Conservation (phyloP, 2,113 vertebrate species). For the Centropristis striata region DNA sequence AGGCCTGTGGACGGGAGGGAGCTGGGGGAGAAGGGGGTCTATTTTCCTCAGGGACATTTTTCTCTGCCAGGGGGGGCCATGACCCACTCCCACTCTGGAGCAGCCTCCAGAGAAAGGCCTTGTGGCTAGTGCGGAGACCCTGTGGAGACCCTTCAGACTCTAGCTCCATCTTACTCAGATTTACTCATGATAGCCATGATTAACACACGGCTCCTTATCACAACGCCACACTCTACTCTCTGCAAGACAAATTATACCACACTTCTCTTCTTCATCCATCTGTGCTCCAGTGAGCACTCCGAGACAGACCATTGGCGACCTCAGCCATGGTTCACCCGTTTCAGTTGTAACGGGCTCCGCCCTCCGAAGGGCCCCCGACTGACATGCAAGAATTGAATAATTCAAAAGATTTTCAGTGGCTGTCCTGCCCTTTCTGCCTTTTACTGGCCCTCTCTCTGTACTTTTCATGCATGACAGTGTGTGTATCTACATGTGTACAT, state of each 20-base stretch:
- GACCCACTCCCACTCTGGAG: conserved; percentile 74
- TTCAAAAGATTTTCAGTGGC: no score
- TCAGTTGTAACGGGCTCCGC: no score
- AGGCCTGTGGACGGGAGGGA: conserved; percentile 66
- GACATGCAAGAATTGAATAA: no score
- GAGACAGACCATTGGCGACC: neutral
- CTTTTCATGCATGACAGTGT: no score
- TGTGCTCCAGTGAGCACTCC: neutral
- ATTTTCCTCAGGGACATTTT: conserved; percentile 85
- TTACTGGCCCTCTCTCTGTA: no score
- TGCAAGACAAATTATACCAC: conserved; percentile 83
- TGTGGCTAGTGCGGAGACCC: conserved; percentile 32
- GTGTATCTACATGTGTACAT: no score
- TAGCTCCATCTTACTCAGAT: conserved; percentile 76
- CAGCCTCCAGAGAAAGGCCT: conserved; percentile 65
- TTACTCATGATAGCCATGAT: conserved; percentile 76
- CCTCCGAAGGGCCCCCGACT: no score
- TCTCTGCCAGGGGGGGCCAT: conserved; percentile 82
- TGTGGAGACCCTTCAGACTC: conserved; percentile 63
- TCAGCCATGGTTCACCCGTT: no score
- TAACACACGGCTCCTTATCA: conserved; percentile 83
- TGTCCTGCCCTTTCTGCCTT: no score
- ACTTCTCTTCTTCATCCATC: conserved; percentile 65
- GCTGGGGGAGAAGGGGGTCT: conserved; percentile 33
- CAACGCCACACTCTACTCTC: conserved; percentile 61